Percentiles rank a stretch among this genome's conserved stretches.
These are phyloP conservation scores for Rhegmatorhina hoffmannsi DNA, from an alignment of 2,113 vertebrate species.

Conservation along the genomic window DNA sequence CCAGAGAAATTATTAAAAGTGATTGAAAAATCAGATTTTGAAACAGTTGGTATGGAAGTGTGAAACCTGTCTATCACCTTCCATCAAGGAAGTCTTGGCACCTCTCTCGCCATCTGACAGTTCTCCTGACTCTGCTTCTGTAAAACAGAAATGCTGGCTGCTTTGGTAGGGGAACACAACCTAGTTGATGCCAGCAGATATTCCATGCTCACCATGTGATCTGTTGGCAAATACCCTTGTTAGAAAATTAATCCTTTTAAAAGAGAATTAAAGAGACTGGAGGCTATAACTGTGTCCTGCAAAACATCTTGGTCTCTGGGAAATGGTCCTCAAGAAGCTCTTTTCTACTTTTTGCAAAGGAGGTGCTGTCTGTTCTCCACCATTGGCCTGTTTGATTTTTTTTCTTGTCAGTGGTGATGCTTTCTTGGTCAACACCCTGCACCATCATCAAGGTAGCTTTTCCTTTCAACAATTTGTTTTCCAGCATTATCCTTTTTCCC, in stretches of 20 bases:
- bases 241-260: neutral
- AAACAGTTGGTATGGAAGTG: slow-evolving; percentile 48
- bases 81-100: slow-evolving; percentile 34
- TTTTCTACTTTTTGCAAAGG: neutral
- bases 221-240: neutral
- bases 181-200: neutral
- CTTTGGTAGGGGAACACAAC: neutral
- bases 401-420: neutral
- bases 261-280: neutral
- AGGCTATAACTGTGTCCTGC: neutral
- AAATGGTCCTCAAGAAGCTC: neutral
- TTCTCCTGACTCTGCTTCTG: neutral
- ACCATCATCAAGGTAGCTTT: neutral
- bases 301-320: neutral
- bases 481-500: neutral
- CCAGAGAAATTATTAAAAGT: slow-evolving; percentile 56
- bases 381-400: neutral
- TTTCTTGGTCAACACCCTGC: neutral
- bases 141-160: neutral
- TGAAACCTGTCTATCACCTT: slow-evolving; percentile 58
- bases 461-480: neutral
- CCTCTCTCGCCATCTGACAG: slow-evolving; percentile 1
- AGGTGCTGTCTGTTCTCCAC: neutral
- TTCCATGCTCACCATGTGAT: neutral
- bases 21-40: slow-evolving; percentile 63